A percentile compares a stretch with the other conserved stretches of the same genome.
phyloP scores from a whole-genome alignment of 2,797 vertebrate species.

The Loriculus beryllinus region DNA sequence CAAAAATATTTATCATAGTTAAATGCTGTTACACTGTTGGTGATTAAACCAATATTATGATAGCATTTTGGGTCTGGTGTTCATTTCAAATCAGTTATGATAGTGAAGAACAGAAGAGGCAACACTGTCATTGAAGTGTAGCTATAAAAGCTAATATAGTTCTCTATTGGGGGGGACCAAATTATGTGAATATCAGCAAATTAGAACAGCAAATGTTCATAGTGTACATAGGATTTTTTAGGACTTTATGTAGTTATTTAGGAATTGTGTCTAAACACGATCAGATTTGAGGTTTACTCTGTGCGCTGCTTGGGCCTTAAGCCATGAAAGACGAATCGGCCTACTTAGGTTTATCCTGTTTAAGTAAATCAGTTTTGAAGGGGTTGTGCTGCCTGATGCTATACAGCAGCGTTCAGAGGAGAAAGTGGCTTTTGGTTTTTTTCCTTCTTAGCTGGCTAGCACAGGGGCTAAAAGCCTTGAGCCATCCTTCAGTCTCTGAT shows the following conservation, averaged over 20 bases:
- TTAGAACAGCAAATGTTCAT: neutral
- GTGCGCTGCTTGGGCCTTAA: fast-evolving
- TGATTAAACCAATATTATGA: neutral
- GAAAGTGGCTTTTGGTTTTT: fast-evolving
- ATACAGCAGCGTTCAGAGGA: fast-evolving
- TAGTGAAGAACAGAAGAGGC: neutral
- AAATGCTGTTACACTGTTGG: neutral
- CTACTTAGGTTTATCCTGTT: neutral
- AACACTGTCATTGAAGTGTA: fast-evolving
- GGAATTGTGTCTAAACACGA: neutral
- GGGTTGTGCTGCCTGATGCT: neutral
- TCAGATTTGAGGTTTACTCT: neutral
- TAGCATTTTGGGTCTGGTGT: neutral
- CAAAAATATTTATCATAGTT: neutral
- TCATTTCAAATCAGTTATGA: neutral
- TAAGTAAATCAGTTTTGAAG: too few species aligned
- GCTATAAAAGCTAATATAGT: fast-evolving
- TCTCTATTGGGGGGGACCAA: neutral
- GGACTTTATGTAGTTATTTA: neutral
- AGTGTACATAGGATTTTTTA: neutral
- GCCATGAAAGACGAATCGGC: neutral
- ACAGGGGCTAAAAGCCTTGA: fast-evolving
- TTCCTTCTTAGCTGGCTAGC: fast-evolving
- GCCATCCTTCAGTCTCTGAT: fast-evolving
- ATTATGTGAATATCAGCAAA: neutral